Base-by-base conservation (phyloP, 1,140 invertebrate genomes). In the Dolichoris vasculosae region DNA sequence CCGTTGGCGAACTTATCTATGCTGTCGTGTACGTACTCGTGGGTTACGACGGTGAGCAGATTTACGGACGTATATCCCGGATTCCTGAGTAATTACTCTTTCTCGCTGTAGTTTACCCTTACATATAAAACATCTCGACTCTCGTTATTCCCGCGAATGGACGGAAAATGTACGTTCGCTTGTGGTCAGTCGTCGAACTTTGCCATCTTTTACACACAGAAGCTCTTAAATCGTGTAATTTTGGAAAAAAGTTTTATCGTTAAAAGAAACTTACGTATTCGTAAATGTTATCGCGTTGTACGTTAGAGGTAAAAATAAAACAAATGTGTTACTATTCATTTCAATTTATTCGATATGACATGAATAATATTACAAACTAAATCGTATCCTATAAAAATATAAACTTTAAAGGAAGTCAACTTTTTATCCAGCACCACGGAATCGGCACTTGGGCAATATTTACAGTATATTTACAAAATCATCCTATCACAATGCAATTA, bases 401-500 rank as follows among this genome's bases (percentile, higher is more conserved):
- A 73, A 43, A 26, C n/a, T 73, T 43, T 4, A 26, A 40, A 43
- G 32, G 32, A n/a, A 69, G 64, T 69, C 32, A 35, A 7, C 30
- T 35, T 32, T 69, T n/a, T 69, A 11, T 69, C 64, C 64, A 13
- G 64, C 64, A 69, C 64, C 64, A 11, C 2, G 30, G 38, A 69
- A 69, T 35, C 17, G 32, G 32, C 32, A 13, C 32, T 4, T 35
- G 9, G 26, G 35, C 32, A n/a, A 32, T 69, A 35, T 35, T 69
- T 35, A 69, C 64, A 69, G 6, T 46, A 46, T 46, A 69, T 69
- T 69, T 35, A 69, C 40, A 78, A 43, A 43, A 46, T 80, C 17
- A 15, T 63, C 55, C 55, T 64, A 79, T 79, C 51, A 79, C 51
- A 79, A 79, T 59, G 77, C 2, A 26, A 79, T 63, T 20, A 35